A percentile compares a stretch with the other conserved stretches of the same genome.
Conservation (phyloP, 2,113 vertebrate genomes). For the Poicephalus meyeri region DNA sequence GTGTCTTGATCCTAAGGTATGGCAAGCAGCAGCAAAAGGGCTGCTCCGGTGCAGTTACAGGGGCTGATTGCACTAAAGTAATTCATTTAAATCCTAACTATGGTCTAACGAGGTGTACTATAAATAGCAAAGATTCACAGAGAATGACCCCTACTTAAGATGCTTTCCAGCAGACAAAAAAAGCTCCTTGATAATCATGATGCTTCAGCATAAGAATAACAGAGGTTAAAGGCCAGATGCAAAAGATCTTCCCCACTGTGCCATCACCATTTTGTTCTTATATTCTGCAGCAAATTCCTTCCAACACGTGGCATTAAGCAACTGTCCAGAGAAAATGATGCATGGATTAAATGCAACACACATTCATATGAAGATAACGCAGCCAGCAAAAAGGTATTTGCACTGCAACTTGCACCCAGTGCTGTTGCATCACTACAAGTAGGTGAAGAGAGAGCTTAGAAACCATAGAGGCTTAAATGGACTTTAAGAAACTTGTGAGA, state of each 20-base stretch:
- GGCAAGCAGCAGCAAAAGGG: neutral
- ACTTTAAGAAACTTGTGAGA: neutral
- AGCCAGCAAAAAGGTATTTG: neutral
- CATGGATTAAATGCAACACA: neutral
- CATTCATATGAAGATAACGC: neutral
- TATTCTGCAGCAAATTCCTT: neutral
- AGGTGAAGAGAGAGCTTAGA: neutral
- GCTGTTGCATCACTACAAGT: neutral
- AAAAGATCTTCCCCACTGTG: neutral
- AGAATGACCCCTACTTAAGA: neutral
- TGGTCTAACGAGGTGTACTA: neutral
- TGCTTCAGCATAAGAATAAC: neutral
- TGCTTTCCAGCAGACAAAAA: neutral
- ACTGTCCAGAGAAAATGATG: neutral
- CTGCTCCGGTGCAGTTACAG: neutral
- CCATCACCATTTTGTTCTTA: neutral
- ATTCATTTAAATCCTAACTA: constrained; percentile 16
- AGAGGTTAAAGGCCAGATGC: neutral
- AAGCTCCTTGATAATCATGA: neutral
- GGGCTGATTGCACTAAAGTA: neutral
- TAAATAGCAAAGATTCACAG: neutral
- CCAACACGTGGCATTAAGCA: accelerated
- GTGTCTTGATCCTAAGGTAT: neutral
- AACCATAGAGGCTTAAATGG: neutral
- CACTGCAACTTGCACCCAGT: neutral